Evolutionary conservation across 1,140 invertebrate genomes (phyloP), one percentile per base, ranked within the genome.

Genomic region (Glossosoma conforme): DNA sequence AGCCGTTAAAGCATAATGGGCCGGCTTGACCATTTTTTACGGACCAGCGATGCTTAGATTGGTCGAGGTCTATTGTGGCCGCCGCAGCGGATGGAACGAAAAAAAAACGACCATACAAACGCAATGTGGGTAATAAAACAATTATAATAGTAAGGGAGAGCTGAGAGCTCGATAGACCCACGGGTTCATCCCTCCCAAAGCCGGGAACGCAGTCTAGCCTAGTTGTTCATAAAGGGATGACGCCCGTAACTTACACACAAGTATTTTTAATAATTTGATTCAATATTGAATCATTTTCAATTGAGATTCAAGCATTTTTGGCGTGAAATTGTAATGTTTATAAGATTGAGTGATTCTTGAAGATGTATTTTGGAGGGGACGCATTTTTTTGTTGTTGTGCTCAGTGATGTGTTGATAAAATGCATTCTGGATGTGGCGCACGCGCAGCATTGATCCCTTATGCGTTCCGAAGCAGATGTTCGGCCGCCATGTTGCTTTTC

Each of bases 71-170:
- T 22, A 49, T 49, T 11, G 28, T 49, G 24, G 24, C 10, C 36
- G 30, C 30, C 42, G n/a, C 33, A 17, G 9, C 10, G 19, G n/a
- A 28, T 28, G n/a, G 13, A 49, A 30, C 11, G 32, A 21, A 41
- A 56, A 51, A 52, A 44, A 40, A 50, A 50, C 36, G 18, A 13
- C 19, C 9, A n/a, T n/a, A n/a, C 6, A 28, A 33, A 44, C 48
- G 19, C 38, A 36, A 37, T 36, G 48, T 45, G 41, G n/a, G 37
- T 43, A 57, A 52, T 57, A 57, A 53, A 53, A 57, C 53, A 57
- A 57, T 57, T 53, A 57, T 25, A 22, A 17, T 54, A 25, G 19
- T 21, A 20, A 44, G 54, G 54, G 40, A 44, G 48, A 50, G 21
- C 32, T 46, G 14, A 28, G 25, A 11, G 5, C 36, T 22, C 19